A percentile compares a stretch with the other conserved stretches of the same genome.
phyloP scores from a whole-genome alignment of 2,888 invertebrate species.

The Drosophila emarginata region DNA sequence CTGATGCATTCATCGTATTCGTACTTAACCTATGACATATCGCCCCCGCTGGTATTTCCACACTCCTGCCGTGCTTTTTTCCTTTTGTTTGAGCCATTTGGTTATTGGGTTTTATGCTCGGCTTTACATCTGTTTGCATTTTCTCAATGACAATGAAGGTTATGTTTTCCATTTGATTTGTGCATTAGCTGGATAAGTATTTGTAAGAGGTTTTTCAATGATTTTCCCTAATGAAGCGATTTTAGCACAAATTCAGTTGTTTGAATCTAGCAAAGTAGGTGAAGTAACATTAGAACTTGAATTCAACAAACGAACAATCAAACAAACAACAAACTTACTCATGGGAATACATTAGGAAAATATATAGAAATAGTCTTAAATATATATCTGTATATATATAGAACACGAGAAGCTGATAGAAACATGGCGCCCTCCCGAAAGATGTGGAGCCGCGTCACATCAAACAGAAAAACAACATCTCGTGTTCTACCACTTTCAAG shows the following conservation, averaged over 20 bases:
- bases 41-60: constrained; percentile 57
- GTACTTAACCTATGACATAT: constrained; percentile 60
- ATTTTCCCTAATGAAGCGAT: background rate
- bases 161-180: constrained; percentile 62
- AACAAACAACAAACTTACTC: background rate
- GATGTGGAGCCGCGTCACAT: background rate
- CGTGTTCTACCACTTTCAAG: background rate
- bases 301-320: background rate
- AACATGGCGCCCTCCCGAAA: background rate
- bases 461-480: background rate
- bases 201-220: constrained; percentile 24
- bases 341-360: background rate
- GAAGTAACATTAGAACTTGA: background rate
- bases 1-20: constrained; percentile 44
- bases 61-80: constrained; percentile 65
- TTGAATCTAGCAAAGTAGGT: background rate
- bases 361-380: background rate
- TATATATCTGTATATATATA: background rate
- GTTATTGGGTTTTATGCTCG: constrained; percentile 67
- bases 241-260: background rate
- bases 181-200: constrained; percentile 48
- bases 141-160: constrained; percentile 59
- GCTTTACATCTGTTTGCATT: constrained; percentile 79
- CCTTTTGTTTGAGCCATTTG: constrained; percentile 53
- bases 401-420: no score